phyloP scores from a whole-genome alignment of 2,113 vertebrate species.

The Macquaria ambigua region DNA sequence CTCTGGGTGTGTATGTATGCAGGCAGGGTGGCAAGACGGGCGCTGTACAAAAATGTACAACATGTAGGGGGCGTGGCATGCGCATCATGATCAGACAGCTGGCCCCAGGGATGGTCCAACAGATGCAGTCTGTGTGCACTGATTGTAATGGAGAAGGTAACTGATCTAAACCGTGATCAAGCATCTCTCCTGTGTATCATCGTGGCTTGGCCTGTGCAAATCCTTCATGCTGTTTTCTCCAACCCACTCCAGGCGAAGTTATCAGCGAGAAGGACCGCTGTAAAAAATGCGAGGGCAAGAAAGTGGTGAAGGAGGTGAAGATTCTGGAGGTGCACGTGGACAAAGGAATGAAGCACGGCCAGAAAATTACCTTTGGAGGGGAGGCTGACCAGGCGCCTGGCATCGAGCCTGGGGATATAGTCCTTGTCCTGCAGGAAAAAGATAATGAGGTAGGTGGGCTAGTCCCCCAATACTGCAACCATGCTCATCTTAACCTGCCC shows the following conservation, averaged over 20 bases:
- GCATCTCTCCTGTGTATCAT: background rate
- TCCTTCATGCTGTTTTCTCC: background rate
- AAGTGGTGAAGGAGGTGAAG: conserved; percentile 99
- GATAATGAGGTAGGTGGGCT: conserved; percentile 91
- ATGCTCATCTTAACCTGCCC: background rate
- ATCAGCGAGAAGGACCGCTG: conserved; percentile 99
- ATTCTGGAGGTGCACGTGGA: conserved; percentile 99
- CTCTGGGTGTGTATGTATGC: conserved; percentile 18
- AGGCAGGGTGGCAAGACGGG: conserved; percentile 98
- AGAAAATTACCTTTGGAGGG: conserved; percentile 97
- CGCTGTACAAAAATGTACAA: conserved; percentile 94
- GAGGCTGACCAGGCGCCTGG: conserved; percentile 98
- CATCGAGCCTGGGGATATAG: conserved; percentile 96
- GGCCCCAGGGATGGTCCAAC: conserved; percentile 98
- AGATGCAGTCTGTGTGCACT: conserved; percentile 99
- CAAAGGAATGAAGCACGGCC: conserved; percentile 99
- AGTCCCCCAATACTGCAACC: too few species aligned
- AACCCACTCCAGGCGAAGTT: conserved; percentile 89
- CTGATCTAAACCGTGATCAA: background rate
- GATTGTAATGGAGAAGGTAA: conserved; percentile 98
- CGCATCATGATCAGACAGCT: conserved; percentile 99
- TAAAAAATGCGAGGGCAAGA: conserved; percentile 99
- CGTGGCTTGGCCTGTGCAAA: background rate
- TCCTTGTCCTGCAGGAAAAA: conserved; percentile 96
- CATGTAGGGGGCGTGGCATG: conserved; percentile 94